These are phyloP conservation scores for Hyposmocoma kahamanoa DNA, from an alignment of 1,140 invertebrate genomes.

Conservation along the genomic window DNA sequence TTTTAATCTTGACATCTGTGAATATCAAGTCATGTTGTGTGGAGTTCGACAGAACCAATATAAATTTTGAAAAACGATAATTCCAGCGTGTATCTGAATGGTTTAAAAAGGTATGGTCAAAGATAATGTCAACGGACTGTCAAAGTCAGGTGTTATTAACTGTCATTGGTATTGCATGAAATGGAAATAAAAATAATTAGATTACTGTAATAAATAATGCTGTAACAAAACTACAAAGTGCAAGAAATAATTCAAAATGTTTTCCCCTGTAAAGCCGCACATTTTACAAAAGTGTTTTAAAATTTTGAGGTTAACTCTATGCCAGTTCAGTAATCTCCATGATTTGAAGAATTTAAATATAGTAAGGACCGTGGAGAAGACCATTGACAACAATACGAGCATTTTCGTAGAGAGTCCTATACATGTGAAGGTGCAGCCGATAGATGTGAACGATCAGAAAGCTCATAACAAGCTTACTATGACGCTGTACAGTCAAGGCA, in stretches of 20 bases:
- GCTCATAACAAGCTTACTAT: constrained; percentile 65
- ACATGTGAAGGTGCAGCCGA: constrained; percentile 64
- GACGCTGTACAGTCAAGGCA: constrained; percentile 59
- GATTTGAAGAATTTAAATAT: constrained; percentile 64
- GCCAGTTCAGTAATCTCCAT: constrained; percentile 53
- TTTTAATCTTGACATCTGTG: no score
- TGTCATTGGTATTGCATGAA: constrained; percentile 17
- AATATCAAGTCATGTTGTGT: no score
- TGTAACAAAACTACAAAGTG: constrained; percentile 15
- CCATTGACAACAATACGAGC: constrained; percentile 62
- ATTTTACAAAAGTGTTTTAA: constrained; percentile 64
- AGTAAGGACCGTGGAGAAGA: constrained; percentile 67
- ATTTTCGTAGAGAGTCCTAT: constrained; percentile 71
- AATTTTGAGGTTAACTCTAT: constrained; percentile 68
- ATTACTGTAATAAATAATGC: constrained; percentile 28
- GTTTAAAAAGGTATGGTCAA: no score
- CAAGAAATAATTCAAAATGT: constrained; percentile 36
- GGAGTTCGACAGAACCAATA: no score
- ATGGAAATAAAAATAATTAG: constrained; percentile 26
- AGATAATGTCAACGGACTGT: no score
- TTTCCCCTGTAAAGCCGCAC: constrained; percentile 36
- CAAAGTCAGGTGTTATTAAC: constrained; percentile 29
- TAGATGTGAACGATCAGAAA: constrained; percentile 57
- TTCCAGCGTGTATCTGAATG: no score
- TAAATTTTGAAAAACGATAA: no score